These are phyloP conservation scores for Diplodus sargus DNA, from an alignment of 2,797 vertebrate species.

Conservation along the genomic window DNA sequence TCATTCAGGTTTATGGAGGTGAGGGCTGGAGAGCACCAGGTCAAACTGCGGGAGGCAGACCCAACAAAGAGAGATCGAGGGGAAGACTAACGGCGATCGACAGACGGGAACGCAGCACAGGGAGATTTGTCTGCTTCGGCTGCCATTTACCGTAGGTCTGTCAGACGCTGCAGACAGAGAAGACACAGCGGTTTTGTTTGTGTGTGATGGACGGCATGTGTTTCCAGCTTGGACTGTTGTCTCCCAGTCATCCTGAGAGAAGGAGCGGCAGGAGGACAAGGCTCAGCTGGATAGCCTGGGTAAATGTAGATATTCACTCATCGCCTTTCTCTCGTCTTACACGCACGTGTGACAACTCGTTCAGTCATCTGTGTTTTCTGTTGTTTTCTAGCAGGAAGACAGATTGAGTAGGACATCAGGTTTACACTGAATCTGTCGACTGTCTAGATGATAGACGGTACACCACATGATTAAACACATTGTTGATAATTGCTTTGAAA, in stretches of 20 bases:
- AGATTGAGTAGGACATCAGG: no score
- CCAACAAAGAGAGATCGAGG: neutral
- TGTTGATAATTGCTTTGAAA: no score
- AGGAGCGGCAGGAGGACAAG: constrained; percentile 60
- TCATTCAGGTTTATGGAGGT: constrained; percentile 36
- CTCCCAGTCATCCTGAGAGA: constrained; percentile 66
- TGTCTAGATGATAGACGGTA: no score
- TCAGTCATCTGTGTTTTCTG: neutral
- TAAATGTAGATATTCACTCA: constrained; percentile 54
- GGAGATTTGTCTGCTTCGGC: constrained; percentile 5
- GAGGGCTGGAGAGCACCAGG: neutral
- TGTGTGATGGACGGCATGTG: constrained; percentile 73
- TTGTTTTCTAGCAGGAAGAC: neutral
- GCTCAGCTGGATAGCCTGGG: constrained; percentile 79
- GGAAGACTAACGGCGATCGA: constrained; percentile 23
- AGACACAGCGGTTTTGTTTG: constrained; percentile 17
- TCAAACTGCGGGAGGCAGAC: neutral
- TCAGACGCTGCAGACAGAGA: constrained; percentile 31
- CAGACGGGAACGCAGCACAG: constrained; percentile 20
- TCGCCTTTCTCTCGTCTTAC: neutral
- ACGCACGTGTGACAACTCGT: neutral
- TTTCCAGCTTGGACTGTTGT: constrained; percentile 73
- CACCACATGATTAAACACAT: no score
- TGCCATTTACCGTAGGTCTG: neutral
- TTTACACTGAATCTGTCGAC: no score